Conservation (phyloP, 1,140 invertebrate species). For the Listronotus oregonensis region DNA sequence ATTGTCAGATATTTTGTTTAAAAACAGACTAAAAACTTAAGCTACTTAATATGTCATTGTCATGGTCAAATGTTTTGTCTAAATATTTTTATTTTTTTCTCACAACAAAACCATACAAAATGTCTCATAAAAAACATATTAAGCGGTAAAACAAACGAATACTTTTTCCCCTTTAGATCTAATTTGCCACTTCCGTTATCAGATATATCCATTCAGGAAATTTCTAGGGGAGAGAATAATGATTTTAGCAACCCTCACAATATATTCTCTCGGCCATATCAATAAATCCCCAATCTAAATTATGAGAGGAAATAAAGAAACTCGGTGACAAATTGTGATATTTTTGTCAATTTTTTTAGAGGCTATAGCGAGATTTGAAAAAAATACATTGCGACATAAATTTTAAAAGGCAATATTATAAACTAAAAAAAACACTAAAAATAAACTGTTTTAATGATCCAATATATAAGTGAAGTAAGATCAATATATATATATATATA, state of each 20-base stretch:
- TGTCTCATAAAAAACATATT: conserved; percentile 1
- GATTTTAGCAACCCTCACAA: conserved; percentile 9
- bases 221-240: conserved; percentile 18
- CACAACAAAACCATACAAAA: neutral
- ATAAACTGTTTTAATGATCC: too few relatives aligned
- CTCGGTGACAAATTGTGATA: conserved; percentile 1
- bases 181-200: conserved; percentile 25
- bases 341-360: neutral
- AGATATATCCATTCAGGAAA: conserved; percentile 22
- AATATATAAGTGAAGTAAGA: too few relatives aligned
- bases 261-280: conserved; percentile 3
- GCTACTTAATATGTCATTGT: too few relatives aligned
- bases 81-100: too few relatives aligned
- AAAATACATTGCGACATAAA: too few relatives aligned
- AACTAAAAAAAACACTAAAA: too few relatives aligned
- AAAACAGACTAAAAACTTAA: too few relatives aligned
- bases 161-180: conserved; percentile 10
- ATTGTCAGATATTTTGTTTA: too few relatives aligned
- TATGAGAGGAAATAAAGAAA: conserved; percentile 11
- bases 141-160: neutral
- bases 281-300: conserved; percentile 6
- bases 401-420: too few relatives aligned
- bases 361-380: too few relatives aligned
- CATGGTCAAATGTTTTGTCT: too few relatives aligned
- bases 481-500: too few relatives aligned